Percentiles rank a stretch among this genome's conserved stretches.
phyloP scores from a whole-genome alignment of 1,140 invertebrate genomes.

The Varroa destructor region DNA sequence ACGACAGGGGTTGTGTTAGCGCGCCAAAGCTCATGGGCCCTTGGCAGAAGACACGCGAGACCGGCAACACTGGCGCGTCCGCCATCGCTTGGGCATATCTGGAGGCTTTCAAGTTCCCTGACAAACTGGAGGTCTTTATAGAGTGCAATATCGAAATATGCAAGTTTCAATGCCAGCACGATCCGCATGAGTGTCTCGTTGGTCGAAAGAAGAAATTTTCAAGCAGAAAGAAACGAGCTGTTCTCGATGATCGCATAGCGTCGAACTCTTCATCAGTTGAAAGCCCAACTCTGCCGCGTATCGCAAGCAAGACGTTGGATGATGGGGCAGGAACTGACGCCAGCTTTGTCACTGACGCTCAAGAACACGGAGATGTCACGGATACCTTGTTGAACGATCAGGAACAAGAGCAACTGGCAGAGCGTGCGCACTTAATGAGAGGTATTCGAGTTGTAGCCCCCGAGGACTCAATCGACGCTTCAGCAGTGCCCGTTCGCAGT shows the following conservation, averaged over 20 bases:
- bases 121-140: slow-evolving; percentile 66
- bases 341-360: no score
- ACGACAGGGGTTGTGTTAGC: slow-evolving; percentile 55
- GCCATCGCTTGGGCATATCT: slow-evolving; percentile 65
- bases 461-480: slow-evolving; percentile 36
- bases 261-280: no score
- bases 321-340: no score
- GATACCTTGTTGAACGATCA: background rate
- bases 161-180: slow-evolving; percentile 58
- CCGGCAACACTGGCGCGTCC: slow-evolving; percentile 54
- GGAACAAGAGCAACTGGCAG: slow-evolving; percentile 13
- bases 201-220: slow-evolving; percentile 1
- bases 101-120: slow-evolving; percentile 73
- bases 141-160: slow-evolving; percentile 71
- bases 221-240: slow-evolving; percentile 8
- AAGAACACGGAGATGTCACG: no score
- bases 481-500: slow-evolving; percentile 5
- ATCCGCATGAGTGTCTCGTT: slow-evolving; percentile 28
- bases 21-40: slow-evolving; percentile 68
- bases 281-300: no score
- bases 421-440: slow-evolving; percentile 35
- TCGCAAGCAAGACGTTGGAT: no score
- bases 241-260: no score
- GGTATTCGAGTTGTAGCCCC: slow-evolving; percentile 38
- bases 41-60: slow-evolving; percentile 64